phyloP scores from a whole-genome alignment of 2,113 vertebrate species.

The Chitala chitala region DNA sequence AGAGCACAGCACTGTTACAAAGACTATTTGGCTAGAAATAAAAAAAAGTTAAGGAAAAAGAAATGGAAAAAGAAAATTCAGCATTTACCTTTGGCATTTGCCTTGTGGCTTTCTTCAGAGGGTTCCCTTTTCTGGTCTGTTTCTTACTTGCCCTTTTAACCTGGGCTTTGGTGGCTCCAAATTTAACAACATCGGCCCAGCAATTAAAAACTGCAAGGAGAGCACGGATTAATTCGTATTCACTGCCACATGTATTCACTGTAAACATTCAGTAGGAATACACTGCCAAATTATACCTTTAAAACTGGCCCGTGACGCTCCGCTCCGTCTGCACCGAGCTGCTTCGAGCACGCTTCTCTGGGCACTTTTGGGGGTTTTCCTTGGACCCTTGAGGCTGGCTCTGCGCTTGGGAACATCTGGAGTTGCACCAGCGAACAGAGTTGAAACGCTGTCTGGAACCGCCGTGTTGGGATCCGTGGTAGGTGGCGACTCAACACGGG shows the following conservation, averaged over 20 bases:
- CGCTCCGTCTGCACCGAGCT: conserved; percentile 62
- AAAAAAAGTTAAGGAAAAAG: too few species aligned
- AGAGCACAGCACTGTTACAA: too few species aligned
- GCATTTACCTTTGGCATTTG: conserved; percentile 52
- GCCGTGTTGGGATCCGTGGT: conserved; percentile 28
- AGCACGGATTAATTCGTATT: conserved; percentile 1
- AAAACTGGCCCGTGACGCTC: conserved; percentile 71
- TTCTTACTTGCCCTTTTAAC: conserved; percentile 41
- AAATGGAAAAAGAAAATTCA: not conserved
- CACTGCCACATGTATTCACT: not conserved
- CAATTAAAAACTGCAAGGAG: conserved; percentile 56
- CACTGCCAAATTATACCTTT: conserved; percentile 60
- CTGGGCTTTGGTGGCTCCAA: conserved; percentile 62
- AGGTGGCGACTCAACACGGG: conserved; percentile 52
- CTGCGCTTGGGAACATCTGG: conserved; percentile 40
- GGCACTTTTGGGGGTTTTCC: conserved; percentile 47
- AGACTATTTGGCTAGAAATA: too few species aligned
- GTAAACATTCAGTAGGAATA: not conserved
- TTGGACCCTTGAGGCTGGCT: conserved; percentile 43
- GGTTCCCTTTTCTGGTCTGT: conserved; percentile 22
- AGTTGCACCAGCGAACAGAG: not conserved
- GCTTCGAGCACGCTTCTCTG: conserved; percentile 49
- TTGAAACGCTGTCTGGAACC: not conserved
- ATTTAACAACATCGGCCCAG: conserved; percentile 77
- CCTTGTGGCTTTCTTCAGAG: conserved; percentile 39